phyloP scores from a whole-genome alignment of 2,888 invertebrate genomes.

The Stictocephala bisonia region DNA sequence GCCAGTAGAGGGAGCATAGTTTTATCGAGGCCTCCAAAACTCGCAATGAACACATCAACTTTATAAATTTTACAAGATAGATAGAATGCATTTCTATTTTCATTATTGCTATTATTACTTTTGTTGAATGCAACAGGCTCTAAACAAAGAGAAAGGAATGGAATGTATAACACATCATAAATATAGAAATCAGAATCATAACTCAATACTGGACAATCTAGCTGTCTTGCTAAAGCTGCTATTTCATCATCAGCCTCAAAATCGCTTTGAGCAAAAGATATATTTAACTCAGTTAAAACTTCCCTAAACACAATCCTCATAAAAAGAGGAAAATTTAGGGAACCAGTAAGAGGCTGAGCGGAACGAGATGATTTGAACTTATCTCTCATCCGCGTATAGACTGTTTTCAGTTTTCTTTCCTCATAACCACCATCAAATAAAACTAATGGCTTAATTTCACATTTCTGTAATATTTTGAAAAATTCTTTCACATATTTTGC shows the following conservation, averaged over 20 bases:
- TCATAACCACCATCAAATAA: constrained; percentile 86
- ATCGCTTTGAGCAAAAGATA: constrained; percentile 78
- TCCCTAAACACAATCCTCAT: constrained; percentile 80
- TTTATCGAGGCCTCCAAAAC: constrained; percentile 74
- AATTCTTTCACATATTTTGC: constrained; percentile 74
- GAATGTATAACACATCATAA: constrained; percentile 85
- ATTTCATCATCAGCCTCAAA: constrained; percentile 93
- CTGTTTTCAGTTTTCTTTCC: constrained; percentile 76
- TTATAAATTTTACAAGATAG: constrained; percentile 79
- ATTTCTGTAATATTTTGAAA: constrained; percentile 75
- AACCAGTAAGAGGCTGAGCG: constrained; percentile 45
- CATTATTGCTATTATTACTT: constrained; percentile 57
- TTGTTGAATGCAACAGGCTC: constrained; percentile 60
- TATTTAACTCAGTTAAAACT: constrained; percentile 72
- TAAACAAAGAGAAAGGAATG: constrained; percentile 74
- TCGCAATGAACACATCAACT: constrained; percentile 74
- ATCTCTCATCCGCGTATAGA: constrained; percentile 69
- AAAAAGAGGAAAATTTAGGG: constrained; percentile 76
- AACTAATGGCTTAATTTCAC: constrained; percentile 78
- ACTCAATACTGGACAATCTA: constrained; percentile 88
- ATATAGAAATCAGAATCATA: constrained; percentile 96
- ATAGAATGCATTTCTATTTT: constrained; percentile 62
- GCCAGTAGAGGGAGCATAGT: constrained; percentile 82
- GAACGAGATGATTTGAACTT: constrained; percentile 65
- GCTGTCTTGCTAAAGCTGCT: constrained; percentile 80